Base-by-base conservation (phyloP, 2,888 invertebrate species). In the Biston stratarius region DNA sequence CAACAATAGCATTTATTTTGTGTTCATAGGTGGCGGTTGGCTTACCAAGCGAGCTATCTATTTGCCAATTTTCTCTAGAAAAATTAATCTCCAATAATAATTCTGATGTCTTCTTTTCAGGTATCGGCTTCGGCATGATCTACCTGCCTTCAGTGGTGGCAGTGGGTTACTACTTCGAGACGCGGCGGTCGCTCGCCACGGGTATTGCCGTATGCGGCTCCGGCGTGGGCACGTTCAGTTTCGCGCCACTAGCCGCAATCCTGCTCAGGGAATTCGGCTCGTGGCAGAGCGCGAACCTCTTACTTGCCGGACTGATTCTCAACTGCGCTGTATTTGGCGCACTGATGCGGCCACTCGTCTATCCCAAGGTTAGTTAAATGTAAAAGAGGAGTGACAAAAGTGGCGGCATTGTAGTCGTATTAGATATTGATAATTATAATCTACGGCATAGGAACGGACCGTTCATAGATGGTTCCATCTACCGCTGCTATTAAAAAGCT, bases 101-200 rank as follows among this genome's bases (percentile, higher is more conserved):
- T 47, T 51, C 15, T 11, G 34, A 34, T 42, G 64, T 34, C 64
- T 77, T 81, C 72, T 73, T 91, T 86, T 14, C 94, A 97, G 98
- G 98, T 74, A 96, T 98, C 78, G 98, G 98, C 33, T 98, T 98
- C 84, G 98, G 98, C 72, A 96, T 98, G 94, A 98, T 98, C 81
- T 99, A 98, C 90, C 95, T 99, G 55, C 99, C 99, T 0, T 99
- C 99, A 1, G 99, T 99, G 47, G 99, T 99, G 11, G 98, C 98
- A 62, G 99, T 99, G 36, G 98, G 99, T 7, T 99, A 99, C 91
- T 99, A 99, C 94, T 99, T 99, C 92, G 99, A 99, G 92, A 97
- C 98, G 55, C 97, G 98, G 80, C 95, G 99, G 71, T 98, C 99
- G 11, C 94, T 99, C 73, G 99, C 99, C 56, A 99, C 99, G 60